These are phyloP conservation scores for Hippopotamus amphibius DNA, from an alignment of 2,113 vertebrate species.

Conservation along the genomic window DNA sequence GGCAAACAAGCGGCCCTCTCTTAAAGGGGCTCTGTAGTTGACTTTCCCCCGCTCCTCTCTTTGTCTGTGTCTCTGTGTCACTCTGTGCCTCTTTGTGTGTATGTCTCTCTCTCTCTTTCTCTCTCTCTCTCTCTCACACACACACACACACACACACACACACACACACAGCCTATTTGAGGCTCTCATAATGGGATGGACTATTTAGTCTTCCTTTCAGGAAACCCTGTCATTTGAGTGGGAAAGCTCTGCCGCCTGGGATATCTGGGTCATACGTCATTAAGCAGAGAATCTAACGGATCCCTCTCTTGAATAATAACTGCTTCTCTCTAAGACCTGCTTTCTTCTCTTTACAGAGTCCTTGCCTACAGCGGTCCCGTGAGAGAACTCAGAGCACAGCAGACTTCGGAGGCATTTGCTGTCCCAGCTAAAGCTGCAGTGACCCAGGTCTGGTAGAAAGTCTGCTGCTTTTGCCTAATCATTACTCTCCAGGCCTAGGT, in stretches of 20 bases:
- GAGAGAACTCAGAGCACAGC: neutral
- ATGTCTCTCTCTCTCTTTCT: neutral
- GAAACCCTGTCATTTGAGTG: neutral
- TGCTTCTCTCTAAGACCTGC: neutral
- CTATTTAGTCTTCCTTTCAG: neutral
- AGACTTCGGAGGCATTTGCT: neutral
- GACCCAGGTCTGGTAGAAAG: neutral
- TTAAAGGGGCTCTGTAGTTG: neutral
- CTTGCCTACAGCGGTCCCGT: neutral
- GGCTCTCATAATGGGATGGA: neutral
- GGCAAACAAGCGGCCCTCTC: neutral
- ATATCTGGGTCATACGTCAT: neutral
- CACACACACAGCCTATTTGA: neutral
- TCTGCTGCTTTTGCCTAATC: neutral
- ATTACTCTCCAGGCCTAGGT: neutral
- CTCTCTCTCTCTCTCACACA: neutral
- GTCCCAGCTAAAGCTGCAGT: neutral
- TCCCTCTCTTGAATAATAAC: neutral
- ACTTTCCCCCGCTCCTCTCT: neutral
- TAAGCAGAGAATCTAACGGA: neutral
- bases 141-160: neutral
- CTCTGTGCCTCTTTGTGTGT: neutral
- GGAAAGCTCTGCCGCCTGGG: neutral
- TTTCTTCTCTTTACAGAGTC: neutral
- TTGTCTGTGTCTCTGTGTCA: neutral